Conservation (phyloP, 2,797 vertebrate genomes). For the Ctenopoma kingsleyae region DNA sequence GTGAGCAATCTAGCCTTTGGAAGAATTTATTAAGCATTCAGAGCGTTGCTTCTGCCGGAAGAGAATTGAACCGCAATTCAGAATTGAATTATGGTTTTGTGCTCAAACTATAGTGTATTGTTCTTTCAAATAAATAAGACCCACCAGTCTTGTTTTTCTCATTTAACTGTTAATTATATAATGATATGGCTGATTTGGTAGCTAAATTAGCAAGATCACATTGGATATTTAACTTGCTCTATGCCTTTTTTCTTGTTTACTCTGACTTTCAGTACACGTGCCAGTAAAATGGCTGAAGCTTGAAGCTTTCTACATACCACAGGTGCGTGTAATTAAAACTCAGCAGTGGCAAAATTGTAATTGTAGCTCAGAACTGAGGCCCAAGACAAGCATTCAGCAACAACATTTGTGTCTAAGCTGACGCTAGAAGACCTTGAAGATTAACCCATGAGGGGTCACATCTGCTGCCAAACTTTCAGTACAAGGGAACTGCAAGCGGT, state of each 20-base stretch:
- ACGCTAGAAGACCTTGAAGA: constrained; percentile 42
- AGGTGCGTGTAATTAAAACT: constrained; percentile 27
- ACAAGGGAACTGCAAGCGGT: constrained; percentile 20
- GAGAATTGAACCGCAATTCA: constrained; percentile 47
- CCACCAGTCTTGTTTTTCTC: constrained; percentile 40
- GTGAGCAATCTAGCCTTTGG: constrained; percentile 59
- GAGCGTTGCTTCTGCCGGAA: constrained; percentile 58
- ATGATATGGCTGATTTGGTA: constrained; percentile 20
- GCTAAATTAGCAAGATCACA: constrained; percentile 25
- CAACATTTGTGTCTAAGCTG: neutral
- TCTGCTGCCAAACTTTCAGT: constrained; percentile 53
- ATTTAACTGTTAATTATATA: constrained; percentile 32
- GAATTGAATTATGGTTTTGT: constrained; percentile 60
- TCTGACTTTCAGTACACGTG: neutral
- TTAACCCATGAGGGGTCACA: constrained; percentile 57
- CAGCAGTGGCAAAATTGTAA: neutral
- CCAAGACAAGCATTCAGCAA: neutral
- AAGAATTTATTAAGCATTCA: constrained; percentile 72
- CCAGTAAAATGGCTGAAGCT: neutral
- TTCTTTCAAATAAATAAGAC: constrained; percentile 63
- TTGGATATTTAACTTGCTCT: constrained; percentile 11
- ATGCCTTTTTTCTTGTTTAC: neutral
- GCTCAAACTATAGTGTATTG: constrained; percentile 41
- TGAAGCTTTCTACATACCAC: constrained; percentile 15
- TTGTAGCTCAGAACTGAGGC: constrained; percentile 6